These are phyloP conservation scores for Synergus umbraculus DNA, from an alignment of 2,888 invertebrate genomes.

Conservation along the genomic window DNA sequence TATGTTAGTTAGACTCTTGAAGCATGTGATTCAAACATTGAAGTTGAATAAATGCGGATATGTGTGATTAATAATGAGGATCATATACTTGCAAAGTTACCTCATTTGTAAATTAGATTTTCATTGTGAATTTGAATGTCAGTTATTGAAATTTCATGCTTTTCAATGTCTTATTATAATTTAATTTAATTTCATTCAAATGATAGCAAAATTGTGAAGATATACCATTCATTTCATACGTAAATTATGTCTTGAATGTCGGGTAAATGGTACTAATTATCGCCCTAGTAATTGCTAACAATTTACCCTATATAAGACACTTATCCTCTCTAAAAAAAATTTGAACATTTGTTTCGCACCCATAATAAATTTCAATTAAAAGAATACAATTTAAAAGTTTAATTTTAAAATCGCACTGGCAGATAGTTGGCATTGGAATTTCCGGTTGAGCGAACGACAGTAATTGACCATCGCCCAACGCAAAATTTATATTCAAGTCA, in stretches of 20 bases:
- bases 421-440: neutral
- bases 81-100: neutral
- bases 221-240: too few species aligned
- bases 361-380: neutral
- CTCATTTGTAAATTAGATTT: neutral
- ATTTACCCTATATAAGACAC: too few species aligned
- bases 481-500: constrained; percentile 36
- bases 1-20: neutral
- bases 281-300: too few species aligned
- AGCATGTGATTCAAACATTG: neutral
- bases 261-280: too few species aligned
- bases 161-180: too few species aligned
- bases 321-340: too few species aligned
- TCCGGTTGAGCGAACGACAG: constrained; percentile 3
- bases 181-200: too few species aligned
- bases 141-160: neutral
- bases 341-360: too few species aligned
- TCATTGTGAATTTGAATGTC: neutral
- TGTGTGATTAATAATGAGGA: neutral
- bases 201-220: too few species aligned
- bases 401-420: neutral
- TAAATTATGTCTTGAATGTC: too few species aligned
- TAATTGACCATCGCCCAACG: constrained; percentile 27
- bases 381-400: neutral
- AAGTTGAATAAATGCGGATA: neutral